phyloP scores from a whole-genome alignment of 2,113 vertebrate genomes.

The Pelecanoides urinatrix region DNA sequence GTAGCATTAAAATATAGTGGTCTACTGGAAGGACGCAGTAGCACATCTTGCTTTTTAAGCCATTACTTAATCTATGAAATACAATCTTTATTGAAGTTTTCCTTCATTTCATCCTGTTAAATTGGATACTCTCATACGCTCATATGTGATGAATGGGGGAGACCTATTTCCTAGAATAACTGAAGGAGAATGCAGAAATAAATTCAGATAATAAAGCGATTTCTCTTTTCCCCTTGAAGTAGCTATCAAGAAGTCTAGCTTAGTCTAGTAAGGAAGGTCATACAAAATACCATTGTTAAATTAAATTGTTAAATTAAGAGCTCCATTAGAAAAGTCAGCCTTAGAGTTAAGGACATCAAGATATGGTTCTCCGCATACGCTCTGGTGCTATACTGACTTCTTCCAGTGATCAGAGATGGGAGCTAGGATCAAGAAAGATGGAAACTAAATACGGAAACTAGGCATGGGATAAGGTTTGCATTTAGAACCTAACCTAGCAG shows the following conservation, averaged over 20 bases:
- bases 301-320: neutral
- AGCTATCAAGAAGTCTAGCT: neutral
- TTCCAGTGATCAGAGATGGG: neutral
- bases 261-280: neutral
- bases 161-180: neutral
- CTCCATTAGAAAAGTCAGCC: neutral
- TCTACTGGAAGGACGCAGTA: neutral
- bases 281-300: neutral
- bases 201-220: neutral
- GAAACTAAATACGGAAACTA: neutral
- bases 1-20: neutral
- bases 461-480: neutral
- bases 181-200: neutral
- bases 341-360: neutral
- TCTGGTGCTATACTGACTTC: neutral
- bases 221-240: neutral
- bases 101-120: neutral
- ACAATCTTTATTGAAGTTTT: neutral
- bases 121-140: neutral
- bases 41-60: neutral
- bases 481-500: neutral
- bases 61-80: neutral
- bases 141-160: neutral
- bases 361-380: neutral
- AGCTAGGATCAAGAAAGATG: neutral